Base-by-base conservation (phyloP, 1,140 invertebrate genomes). In the Anastrepha ludens region DNA sequence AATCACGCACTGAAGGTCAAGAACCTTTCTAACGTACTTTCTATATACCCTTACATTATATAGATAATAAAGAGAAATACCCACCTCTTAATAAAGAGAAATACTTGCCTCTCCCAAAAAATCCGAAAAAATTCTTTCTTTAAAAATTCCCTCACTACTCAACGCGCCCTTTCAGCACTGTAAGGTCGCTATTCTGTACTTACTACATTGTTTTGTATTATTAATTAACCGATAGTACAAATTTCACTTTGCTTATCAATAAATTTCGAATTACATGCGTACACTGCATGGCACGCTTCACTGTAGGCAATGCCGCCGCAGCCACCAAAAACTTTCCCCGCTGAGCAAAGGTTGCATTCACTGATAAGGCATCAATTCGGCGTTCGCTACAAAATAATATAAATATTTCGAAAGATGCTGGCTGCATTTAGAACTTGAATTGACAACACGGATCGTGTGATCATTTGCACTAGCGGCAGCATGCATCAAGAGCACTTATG, bases 241-340 rank as follows among this genome's bases (percentile, higher is more conserved):
- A 74, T 44, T 74, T 74, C 67, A 74, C 41, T 74, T 74, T 67
- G 65, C 39, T 29, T 67, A 7, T 67, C 65, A 67, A 29, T 11
- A 67, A 67, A 67, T 67, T 67, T 13, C 3, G 39, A 67, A 13
- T 67, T 67, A 39, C 65, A 67, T 67, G 65, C 39, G 65, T 39
- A 11, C 29, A 67, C 65, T 67, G 65, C 65, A 67, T 67, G 65
- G 65, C 65, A 65, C 64, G 64, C 20, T 65, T n/a, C 64, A 29
- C 65, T 41, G 29, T 29, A 29, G 29, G 0, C 29, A 29, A 29
- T 29, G 29, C 29, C 29, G 29, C 29, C 29, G 5, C 20, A 67
- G 65, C 65, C 29, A 67, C 29, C 13, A 58, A 58, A 58, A 5
- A 29, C 64, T 29, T 39, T 20, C 29, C 29, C 64, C 17, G 64